These are phyloP conservation scores for Drosophila repletoides DNA, from an alignment of 1,140 invertebrate species.

Conservation along the genomic window DNA sequence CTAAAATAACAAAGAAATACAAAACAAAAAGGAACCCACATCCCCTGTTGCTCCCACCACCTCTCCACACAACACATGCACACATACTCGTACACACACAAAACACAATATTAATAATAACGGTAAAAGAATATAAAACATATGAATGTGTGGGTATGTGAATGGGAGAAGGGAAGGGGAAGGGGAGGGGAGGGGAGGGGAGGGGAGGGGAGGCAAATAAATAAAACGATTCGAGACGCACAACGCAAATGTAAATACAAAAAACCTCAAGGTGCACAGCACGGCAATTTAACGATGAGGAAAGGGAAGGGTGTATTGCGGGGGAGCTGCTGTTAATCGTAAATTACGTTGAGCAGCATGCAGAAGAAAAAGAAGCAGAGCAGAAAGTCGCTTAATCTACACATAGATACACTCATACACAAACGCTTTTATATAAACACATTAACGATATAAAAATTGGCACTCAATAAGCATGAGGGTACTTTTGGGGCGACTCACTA, in stretches of 20 bases:
- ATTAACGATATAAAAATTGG: constrained; percentile 77
- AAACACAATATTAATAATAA: constrained; percentile 61
- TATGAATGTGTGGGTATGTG: constrained; percentile 32
- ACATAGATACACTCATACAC: neutral
- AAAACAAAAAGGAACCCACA: constrained; percentile 15
- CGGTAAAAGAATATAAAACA: constrained; percentile 57
- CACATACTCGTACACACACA: neutral
- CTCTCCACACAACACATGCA: neutral
- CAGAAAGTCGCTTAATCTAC: constrained; percentile 54
- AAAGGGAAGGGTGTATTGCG: neutral
- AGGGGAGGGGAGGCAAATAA: constrained; percentile 45
- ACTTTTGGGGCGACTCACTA: constrained; percentile 51
- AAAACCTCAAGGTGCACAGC: constrained; percentile 58
- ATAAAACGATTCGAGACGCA: constrained; percentile 68
- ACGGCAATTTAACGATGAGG: constrained; percentile 20
- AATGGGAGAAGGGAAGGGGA: neutral
- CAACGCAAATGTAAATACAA: constrained; percentile 62
- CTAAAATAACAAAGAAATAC: constrained; percentile 38
- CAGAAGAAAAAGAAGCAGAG: constrained; percentile 33
- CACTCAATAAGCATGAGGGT: constrained; percentile 75
- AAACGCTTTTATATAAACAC: constrained; percentile 23
- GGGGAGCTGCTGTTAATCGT: constrained; percentile 34
- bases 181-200: neutral
- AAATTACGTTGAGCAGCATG: constrained; percentile 25
- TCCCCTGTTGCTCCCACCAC: neutral